Percentiles rank a stretch among this genome's conserved stretches.
phyloP scores from a whole-genome alignment of 2,888 invertebrate genomes.

The Drosophila hamatofila region DNA sequence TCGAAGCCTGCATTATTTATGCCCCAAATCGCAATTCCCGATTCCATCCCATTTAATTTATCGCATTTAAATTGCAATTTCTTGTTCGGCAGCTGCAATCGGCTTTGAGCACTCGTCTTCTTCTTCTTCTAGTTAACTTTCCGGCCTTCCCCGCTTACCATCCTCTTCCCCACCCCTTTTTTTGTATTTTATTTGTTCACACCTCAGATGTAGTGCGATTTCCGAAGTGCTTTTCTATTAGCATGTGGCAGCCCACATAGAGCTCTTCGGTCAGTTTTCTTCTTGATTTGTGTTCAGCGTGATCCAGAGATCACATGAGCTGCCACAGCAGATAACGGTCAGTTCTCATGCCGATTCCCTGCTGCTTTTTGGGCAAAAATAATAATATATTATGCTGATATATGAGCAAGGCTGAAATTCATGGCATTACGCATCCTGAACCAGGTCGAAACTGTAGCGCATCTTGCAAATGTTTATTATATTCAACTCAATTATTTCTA shows the following conservation, averaged over 20 bases:
- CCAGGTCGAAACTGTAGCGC: neutral
- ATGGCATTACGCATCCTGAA: constrained; percentile 3
- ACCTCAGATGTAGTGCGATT: constrained; percentile 75
- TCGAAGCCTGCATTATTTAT: constrained; percentile 66
- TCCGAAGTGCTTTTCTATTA: constrained; percentile 74
- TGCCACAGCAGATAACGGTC: constrained; percentile 40
- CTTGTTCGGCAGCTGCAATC: constrained; percentile 57
- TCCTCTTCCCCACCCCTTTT: neutral
- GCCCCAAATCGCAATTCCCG: constrained; percentile 34
- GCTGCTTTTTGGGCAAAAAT: constrained; percentile 38
- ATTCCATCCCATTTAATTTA: constrained; percentile 65
- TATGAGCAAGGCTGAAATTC: constrained; percentile 3
- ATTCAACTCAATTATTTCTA: neutral
- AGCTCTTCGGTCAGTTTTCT: constrained; percentile 26
- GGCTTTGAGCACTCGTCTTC: constrained; percentile 12
- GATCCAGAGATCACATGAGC: constrained; percentile 50
- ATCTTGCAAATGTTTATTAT: neutral
- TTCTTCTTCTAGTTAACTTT: neutral
- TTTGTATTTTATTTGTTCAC: constrained; percentile 47
- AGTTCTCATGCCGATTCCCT: constrained; percentile 45
- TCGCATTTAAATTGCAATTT: constrained; percentile 79
- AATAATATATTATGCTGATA: constrained; percentile 9
- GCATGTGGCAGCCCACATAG: constrained; percentile 54
- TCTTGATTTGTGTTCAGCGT: constrained; percentile 51
- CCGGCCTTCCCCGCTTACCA: neutral